Evolutionary conservation across 2,888 invertebrate species (phyloP).

Genomic region (Nomada ferruginata): DNA sequence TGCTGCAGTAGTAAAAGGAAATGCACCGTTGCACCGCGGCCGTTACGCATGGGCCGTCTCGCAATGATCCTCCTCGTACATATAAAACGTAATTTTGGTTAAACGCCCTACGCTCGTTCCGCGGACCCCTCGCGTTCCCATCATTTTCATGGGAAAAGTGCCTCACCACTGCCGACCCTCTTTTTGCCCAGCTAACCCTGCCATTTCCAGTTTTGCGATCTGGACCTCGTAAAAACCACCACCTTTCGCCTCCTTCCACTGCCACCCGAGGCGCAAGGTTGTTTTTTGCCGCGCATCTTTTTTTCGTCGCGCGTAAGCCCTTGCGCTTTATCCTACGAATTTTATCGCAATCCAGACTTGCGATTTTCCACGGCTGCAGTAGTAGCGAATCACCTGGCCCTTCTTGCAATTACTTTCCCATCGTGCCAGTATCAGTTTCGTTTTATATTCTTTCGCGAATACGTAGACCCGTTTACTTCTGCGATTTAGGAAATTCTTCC

Average conservation of each 20-base stretch:
- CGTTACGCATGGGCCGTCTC: constrained; percentile 57
- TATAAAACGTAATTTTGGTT: constrained; percentile 63
- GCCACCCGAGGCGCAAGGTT: not conserved
- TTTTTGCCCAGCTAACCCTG: constrained; percentile 28
- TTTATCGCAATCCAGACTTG: not conserved
- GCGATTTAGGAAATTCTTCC: too few relatives aligned
- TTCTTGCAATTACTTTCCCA: too few relatives aligned
- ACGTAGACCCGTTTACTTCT: too few relatives aligned
- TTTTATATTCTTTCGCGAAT: too few relatives aligned
- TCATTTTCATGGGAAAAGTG: constrained; percentile 47
- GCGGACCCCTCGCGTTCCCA: constrained; percentile 35
- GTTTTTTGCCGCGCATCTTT: not conserved
- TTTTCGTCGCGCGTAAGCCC: constrained; percentile 5
- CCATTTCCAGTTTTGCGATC: constrained; percentile 19
- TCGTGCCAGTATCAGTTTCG: too few relatives aligned
- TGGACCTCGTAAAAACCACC: constrained; percentile 7
- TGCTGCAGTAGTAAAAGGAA: constrained; percentile 65
- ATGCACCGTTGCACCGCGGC: constrained; percentile 62
- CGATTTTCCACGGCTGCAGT: too few relatives aligned
- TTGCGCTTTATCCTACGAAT: constrained; percentile 14
- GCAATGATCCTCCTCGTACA: constrained; percentile 54
- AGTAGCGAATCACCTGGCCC: too few relatives aligned
- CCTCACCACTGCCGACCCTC: not conserved
- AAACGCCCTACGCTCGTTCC: constrained; percentile 22
- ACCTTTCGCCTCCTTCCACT: not conserved